These are phyloP conservation scores for Podiceps cristatus DNA, from an alignment of 2,113 vertebrate genomes.

Conservation along the genomic window DNA sequence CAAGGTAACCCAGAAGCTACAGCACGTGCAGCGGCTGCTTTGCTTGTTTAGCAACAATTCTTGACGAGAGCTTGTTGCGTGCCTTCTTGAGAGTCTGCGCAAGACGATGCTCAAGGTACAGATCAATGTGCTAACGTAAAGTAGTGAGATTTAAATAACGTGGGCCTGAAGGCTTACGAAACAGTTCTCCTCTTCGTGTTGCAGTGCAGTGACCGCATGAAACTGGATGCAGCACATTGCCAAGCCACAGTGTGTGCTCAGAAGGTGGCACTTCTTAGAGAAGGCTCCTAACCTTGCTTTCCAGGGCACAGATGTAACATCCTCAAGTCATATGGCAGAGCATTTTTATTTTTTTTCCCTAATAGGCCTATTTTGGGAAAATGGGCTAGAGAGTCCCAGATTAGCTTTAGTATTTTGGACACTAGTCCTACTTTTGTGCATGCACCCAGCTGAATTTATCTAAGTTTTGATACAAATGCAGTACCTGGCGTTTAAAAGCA, in stretches of 20 bases:
- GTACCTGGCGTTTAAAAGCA: background rate
- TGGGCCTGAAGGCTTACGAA: background rate
- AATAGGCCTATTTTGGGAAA: constrained; percentile 60
- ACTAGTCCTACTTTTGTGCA: constrained; percentile 43
- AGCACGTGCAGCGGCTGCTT: background rate
- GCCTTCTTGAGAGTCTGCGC: background rate
- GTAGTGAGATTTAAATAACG: background rate
- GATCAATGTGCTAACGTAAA: background rate
- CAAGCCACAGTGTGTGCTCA: background rate
- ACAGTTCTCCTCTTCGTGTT: background rate
- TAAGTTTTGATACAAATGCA: background rate
- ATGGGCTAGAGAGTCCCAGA: constrained; percentile 69
- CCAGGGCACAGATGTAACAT: constrained; percentile 37
- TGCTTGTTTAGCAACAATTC: background rate
- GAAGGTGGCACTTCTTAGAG: background rate
- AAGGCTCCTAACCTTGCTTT: constrained; percentile 36
- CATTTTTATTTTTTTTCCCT: background rate
- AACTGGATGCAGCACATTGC: background rate
- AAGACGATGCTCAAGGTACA: background rate
- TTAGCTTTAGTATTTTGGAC: constrained; percentile 63
- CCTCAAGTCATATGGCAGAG: constrained; percentile 25
- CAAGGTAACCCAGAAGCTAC: background rate
- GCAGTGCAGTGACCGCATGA: rapidly evolving
- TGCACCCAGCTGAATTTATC: background rate
- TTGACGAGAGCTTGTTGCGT: rapidly evolving